phyloP scores from a whole-genome alignment of 2,113 vertebrate species.

The Tetrao urogallus region DNA sequence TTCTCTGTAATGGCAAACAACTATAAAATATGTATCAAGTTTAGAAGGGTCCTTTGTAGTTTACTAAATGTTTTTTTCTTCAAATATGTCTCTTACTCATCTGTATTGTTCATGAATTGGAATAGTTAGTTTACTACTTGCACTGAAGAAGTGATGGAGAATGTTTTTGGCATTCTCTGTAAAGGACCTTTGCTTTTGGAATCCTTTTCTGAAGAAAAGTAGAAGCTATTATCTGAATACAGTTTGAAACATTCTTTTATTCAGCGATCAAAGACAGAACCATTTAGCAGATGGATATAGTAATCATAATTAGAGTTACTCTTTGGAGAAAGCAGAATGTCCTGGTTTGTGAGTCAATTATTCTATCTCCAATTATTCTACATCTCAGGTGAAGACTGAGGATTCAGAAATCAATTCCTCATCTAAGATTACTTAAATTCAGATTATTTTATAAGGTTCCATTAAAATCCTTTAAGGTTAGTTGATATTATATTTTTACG shows the following conservation, averaged over 20 bases:
- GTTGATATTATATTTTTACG: neutral
- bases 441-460: neutral
- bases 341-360: neutral
- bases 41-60: neutral
- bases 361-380: neutral
- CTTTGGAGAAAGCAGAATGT: neutral
- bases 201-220: neutral
- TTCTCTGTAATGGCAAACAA: neutral
- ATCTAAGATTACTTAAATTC: neutral
- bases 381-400: neutral
- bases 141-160: neutral
- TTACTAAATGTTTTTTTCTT: neutral
- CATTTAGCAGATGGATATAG: neutral
- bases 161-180: neutral
- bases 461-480: neutral
- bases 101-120: neutral
- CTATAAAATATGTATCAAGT: neutral
- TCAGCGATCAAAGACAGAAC: slow-evolving; percentile 9
- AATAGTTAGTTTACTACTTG: neutral
- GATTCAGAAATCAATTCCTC: neutral
- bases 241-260: neutral
- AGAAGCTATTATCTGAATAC: neutral
- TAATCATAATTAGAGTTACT: slow-evolving; percentile 16
- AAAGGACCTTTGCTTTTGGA: neutral
- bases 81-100: neutral